Evolutionary conservation across 2,888 invertebrate genomes (phyloP).

Genomic region (Zelleria hepariella): DNA sequence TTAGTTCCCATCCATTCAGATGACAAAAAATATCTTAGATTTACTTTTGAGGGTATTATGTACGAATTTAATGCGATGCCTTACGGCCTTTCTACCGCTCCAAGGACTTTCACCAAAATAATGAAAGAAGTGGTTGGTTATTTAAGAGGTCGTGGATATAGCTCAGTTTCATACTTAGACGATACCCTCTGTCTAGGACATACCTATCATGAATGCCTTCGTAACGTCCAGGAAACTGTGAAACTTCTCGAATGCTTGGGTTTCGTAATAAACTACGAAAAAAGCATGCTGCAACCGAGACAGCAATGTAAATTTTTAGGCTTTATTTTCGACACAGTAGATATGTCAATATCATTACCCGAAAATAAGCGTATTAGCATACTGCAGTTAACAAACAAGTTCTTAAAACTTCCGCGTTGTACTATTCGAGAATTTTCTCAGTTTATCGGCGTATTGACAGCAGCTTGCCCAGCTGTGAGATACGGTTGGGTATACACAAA

Average conservation of each 20-base stretch:
- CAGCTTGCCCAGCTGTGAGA: neutral
- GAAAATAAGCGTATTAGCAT: neutral
- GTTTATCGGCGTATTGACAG: neutral
- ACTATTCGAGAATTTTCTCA: neutral
- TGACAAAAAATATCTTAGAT: constrained; percentile 14
- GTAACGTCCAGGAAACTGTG: neutral
- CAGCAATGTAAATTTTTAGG: neutral
- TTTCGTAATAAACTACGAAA: neutral
- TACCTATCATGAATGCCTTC: neutral
- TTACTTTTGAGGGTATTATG: constrained; percentile 7
- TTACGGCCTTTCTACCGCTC: constrained; percentile 1
- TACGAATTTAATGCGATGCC: constrained; percentile 2
- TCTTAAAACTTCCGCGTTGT: neutral
- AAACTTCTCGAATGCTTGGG: neutral
- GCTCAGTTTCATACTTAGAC: constrained; percentile 4
- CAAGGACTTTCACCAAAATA: constrained; percentile 6
- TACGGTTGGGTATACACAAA: neutral
- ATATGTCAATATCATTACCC: neutral
- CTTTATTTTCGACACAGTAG: neutral
- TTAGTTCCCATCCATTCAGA: constrained; percentile 6
- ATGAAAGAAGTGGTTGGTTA: constrained; percentile 5
- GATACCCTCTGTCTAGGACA: neutral
- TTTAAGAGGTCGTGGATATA: constrained; percentile 2
- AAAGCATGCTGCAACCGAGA: neutral
- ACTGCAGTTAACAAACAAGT: neutral